A percentile compares a stretch with the other conserved stretches of the same genome.
phyloP scores from a whole-genome alignment of 2,888 invertebrate genomes.

The Charanyca ferruginea region DNA sequence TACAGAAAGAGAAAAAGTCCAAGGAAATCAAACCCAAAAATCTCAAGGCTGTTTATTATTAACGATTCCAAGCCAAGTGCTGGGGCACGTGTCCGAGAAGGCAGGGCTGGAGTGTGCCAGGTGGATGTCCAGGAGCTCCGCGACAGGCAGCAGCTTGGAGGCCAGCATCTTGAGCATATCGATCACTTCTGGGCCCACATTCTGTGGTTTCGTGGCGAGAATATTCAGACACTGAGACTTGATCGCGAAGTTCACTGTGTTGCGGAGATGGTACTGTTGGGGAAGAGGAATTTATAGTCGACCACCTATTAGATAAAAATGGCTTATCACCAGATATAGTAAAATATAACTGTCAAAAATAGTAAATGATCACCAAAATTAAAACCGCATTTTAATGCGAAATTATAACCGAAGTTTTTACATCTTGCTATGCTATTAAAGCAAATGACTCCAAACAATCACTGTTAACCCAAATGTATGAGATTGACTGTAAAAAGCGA shows the following conservation, averaged over 20 bases:
- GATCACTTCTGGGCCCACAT: slow-evolving; percentile 81
- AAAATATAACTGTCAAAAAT: too few relatives aligned
- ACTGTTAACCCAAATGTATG: too few relatives aligned
- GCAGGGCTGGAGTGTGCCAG: slow-evolving; percentile 83
- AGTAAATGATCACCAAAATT: too few relatives aligned
- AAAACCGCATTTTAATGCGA: too few relatives aligned
- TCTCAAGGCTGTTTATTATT: slow-evolving; percentile 79
- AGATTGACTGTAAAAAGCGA: too few relatives aligned
- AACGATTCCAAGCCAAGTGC: slow-evolving; percentile 85
- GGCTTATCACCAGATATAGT: too few relatives aligned
- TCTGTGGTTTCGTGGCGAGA: slow-evolving; percentile 79
- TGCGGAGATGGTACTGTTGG: slow-evolving; percentile 82
- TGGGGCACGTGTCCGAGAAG: slow-evolving; percentile 83
- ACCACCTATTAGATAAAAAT: too few relatives aligned
- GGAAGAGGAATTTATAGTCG: not conserved
- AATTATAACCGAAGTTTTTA: too few relatives aligned
- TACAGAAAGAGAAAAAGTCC: too few relatives aligned
- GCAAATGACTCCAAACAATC: too few relatives aligned
- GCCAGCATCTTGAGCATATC: slow-evolving; percentile 80
- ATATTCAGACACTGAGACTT: slow-evolving; percentile 73
- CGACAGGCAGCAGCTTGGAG: slow-evolving; percentile 77
- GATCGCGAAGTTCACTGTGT: slow-evolving; percentile 82
- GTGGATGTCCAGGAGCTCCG: slow-evolving; percentile 83
- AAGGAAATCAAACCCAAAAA: not conserved
- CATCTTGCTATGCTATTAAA: too few relatives aligned